These are phyloP conservation scores for Peromyscus aztecus DNA, from an alignment of 2,797 vertebrate species.

Conservation along the genomic window DNA sequence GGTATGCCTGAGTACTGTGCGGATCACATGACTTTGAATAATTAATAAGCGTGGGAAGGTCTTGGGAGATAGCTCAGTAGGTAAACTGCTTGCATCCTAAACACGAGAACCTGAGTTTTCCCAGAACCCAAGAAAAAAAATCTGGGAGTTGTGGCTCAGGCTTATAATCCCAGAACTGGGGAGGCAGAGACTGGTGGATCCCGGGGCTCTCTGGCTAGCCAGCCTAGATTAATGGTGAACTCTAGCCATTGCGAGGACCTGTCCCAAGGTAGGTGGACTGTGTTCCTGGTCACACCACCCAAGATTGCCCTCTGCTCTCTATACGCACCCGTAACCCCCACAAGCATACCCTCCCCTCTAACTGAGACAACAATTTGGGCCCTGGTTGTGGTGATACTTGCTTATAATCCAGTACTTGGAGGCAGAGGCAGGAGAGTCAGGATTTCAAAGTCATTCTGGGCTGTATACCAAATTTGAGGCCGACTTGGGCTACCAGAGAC, in stretches of 20 bases:
- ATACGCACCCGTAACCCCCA: neutral
- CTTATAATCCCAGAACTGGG: neutral
- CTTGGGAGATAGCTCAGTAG: neutral
- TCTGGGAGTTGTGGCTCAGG: neutral
- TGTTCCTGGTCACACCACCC: too few species aligned
- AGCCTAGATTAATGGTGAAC: neutral
- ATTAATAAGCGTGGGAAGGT: neutral
- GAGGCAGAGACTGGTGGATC: neutral
- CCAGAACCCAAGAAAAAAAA: neutral
- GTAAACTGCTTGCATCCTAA: neutral
- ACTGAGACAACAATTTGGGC: neutral
- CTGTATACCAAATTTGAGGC: neutral
- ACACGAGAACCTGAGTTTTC: neutral
- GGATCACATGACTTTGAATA: neutral
- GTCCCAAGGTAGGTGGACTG: neutral
- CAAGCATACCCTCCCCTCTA: neutral
- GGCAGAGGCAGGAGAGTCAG: neutral
- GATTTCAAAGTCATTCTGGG: neutral
- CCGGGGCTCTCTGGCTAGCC: neutral
- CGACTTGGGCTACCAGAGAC: neutral
- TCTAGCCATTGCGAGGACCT: neutral
- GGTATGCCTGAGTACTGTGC: slow-evolving; percentile 86
- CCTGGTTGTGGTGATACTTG: neutral
- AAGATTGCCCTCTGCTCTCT: neutral
- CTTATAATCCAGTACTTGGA: neutral